A percentile compares a stretch with the other conserved stretches of the same genome.
These are phyloP conservation scores for Bubo scandiacus DNA, from an alignment of 2,113 vertebrate genomes.

Conservation along the genomic window DNA sequence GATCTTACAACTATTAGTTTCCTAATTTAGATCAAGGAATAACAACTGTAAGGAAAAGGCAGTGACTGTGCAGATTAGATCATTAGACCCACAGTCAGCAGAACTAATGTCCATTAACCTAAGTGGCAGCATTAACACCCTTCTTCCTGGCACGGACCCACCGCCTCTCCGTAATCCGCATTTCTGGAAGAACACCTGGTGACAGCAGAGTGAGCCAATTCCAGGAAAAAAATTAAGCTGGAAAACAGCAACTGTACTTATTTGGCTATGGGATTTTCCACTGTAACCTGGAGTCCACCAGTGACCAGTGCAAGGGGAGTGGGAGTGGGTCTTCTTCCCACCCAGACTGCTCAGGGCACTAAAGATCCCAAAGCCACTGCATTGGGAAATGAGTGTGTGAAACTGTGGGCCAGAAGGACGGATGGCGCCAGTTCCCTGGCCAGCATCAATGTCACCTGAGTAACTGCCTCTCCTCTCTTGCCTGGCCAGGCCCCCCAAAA, in stretches of 20 bases:
- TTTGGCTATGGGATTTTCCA: background rate
- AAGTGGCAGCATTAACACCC: background rate
- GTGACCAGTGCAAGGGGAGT: rapidly evolving
- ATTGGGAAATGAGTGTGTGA: background rate
- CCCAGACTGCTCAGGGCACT: background rate
- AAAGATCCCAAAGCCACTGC: background rate
- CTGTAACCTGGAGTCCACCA: rapidly evolving
- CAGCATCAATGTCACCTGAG: background rate
- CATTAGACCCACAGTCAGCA: constrained; percentile 39
- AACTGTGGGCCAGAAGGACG: background rate
- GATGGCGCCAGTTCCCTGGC: background rate
- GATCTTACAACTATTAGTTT: constrained; percentile 44
- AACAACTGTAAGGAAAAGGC: constrained; percentile 33
- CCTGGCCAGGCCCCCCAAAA: background rate
- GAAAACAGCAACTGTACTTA: background rate
- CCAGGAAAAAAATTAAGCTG: background rate
- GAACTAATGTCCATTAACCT: constrained; percentile 47
- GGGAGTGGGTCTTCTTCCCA: background rate
- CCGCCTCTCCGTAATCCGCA: background rate
- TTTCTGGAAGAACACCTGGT: constrained; percentile 9
- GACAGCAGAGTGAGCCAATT: background rate
- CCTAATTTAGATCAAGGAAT: constrained; percentile 25
- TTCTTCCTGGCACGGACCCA: background rate
- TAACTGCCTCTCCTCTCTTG: background rate
- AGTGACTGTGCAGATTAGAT: constrained; percentile 26